These are phyloP conservation scores for Trisateles emortualis DNA, from an alignment of 2,888 invertebrate species.

Conservation along the genomic window DNA sequence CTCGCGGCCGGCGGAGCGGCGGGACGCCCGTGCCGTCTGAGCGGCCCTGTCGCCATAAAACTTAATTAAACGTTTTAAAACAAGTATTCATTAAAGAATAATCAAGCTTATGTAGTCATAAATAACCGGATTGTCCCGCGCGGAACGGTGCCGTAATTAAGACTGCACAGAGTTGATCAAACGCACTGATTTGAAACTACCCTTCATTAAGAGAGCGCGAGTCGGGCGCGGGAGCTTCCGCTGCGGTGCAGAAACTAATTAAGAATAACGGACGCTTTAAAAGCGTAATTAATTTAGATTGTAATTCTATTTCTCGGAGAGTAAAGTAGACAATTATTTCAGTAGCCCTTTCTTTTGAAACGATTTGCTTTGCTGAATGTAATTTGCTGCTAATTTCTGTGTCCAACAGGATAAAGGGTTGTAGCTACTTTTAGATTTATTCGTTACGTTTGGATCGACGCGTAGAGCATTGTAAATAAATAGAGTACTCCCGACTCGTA, in stretches of 20 bases:
- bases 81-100: constrained; percentile 88
- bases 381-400: constrained; percentile 84
- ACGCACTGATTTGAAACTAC: constrained; percentile 87
- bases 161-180: constrained; percentile 87
- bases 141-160: constrained; percentile 86
- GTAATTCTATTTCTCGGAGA: constrained; percentile 86
- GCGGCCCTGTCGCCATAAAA: constrained; percentile 87
- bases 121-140: constrained; percentile 87
- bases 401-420: constrained; percentile 76
- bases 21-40: constrained; percentile 77
- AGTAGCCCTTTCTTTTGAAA: constrained; percentile 85
- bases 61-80: constrained; percentile 88
- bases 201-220: constrained; percentile 85
- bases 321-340: constrained; percentile 86
- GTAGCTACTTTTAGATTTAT: constrained; percentile 53
- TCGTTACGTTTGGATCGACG: constrained; percentile 41
- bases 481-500: background rate
- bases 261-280: constrained; percentile 87
- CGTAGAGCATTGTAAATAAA: constrained; percentile 28
- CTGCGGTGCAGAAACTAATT: constrained; percentile 87
- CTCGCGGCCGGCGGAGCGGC: constrained; percentile 84
- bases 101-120: constrained; percentile 88
- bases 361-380: constrained; percentile 82
- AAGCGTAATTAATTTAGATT: constrained; percentile 87
- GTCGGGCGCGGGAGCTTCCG: constrained; percentile 78